Evolutionary conservation across 2,113 vertebrate species (phyloP), one percentile per base, ranked within the genome.

Genomic region (Xiphorhynchus elegans): DNA sequence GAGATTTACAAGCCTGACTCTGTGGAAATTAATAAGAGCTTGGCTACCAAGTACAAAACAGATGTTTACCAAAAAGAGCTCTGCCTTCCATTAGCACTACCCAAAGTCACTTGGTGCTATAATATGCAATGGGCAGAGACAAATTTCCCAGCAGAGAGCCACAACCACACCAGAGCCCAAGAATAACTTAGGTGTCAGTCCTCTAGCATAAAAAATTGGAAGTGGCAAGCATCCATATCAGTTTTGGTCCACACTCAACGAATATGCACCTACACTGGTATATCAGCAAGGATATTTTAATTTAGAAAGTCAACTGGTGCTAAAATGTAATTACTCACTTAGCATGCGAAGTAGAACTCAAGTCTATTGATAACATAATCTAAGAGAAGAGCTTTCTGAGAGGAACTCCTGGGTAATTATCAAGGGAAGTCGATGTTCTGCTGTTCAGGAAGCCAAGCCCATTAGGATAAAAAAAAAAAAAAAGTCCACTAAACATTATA

Each of bases 401-500:
- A 96, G 42, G 93, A 96, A 87, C 58, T 94, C 59, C 56, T 81
- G 53, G 49, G n/a, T 91, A 96, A 95, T 95, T 93, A 92, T 77
- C 66, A 96, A 88, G 66, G 78, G 89, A 96, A 80, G 53, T 47
- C 81, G 70, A 77, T 44, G 40, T 84, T 90, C 35, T 94, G 56
- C 68, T 96, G 78, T 73, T 96, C 91, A 97, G 97, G 96, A 98
- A 97, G 78, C 72, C 78, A 72, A 97, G 31, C 72, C 93, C 89
- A 94, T 53, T 40, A 66, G 37, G 37, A 37, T 37, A 37, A 37
- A 37, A 40, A 87, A 85, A 52, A 37, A 24, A 35, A 92, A 91
- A n/a, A 52, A 35, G 6, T 83, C 26, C 20, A 64, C 39, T 53
- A 88, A 68, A 24, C 33, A 80, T 17, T 90, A 85, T 29, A 86